Evolutionary conservation across 2,888 invertebrate genomes (phyloP).

Genomic region (Polyommatus iphigenia): DNA sequence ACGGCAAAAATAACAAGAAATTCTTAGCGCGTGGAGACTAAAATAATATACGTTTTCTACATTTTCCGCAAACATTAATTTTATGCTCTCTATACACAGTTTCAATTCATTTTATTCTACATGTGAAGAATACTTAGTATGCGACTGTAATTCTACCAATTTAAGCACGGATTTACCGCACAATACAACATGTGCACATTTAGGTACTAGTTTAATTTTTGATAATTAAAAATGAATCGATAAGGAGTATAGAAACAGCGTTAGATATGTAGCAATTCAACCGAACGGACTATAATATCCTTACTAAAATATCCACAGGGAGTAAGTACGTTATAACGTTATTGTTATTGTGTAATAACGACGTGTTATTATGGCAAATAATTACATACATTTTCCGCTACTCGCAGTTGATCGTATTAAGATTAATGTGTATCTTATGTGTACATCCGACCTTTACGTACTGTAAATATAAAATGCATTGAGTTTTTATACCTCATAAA

Average conservation of each 20-base stretch:
- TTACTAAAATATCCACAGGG: background rate
- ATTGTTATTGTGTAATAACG: conserved; percentile 22
- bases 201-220: no score
- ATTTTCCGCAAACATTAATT: background rate
- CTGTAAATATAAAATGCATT: conserved; percentile 39
- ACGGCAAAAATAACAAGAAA: background rate
- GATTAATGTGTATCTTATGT: conserved; percentile 40
- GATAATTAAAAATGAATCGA: no score
- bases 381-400: conserved; percentile 42
- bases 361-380: conserved; percentile 38
- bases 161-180: no score
- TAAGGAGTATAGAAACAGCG: no score
- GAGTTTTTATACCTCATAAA: conserved; percentile 37
- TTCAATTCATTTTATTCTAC: background rate
- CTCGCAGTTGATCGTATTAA: conserved; percentile 39
- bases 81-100: background rate
- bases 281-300: background rate
- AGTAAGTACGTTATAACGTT: conserved; percentile 1
- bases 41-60: background rate
- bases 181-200: no score
- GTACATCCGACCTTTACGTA: conserved; percentile 40
- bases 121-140: background rate
- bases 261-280: background rate
- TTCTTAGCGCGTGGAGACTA: background rate
- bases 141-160: no score